Evolutionary conservation across 2,888 invertebrate genomes (phyloP).

Genomic region (Drosophila acutilabella): DNA sequence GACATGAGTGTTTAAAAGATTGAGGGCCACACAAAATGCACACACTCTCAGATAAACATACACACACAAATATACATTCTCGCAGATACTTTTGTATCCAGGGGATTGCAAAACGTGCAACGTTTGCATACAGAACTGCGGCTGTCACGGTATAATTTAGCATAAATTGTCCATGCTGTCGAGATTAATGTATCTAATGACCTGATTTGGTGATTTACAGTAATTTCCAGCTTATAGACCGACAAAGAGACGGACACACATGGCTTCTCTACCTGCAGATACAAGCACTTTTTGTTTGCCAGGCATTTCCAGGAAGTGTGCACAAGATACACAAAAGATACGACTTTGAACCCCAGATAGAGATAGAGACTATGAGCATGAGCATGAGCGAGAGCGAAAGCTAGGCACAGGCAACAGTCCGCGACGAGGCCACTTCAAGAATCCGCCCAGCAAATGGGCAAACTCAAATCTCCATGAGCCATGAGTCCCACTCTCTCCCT

Average conservation of each 20-base stretch:
- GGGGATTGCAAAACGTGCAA: conserved; percentile 58
- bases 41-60: background rate
- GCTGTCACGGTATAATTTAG: conserved; percentile 74
- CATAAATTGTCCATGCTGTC: conserved; percentile 80
- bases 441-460: conserved; percentile 46
- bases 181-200: conserved; percentile 82
- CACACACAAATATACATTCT: conserved; percentile 15
- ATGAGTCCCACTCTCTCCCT: no score
- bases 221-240: conserved; percentile 75
- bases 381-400: background rate
- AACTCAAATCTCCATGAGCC: conserved; percentile 55
- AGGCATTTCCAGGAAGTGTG: conserved; percentile 72
- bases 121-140: conserved; percentile 43
- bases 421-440: conserved; percentile 21
- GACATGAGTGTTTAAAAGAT: conserved; percentile 20
- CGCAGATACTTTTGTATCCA: conserved; percentile 38
- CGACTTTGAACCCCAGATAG: conserved; percentile 35
- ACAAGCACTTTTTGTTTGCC: conserved; percentile 59
- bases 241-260: conserved; percentile 22
- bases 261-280: conserved; percentile 60
- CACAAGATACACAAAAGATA: conserved; percentile 66
- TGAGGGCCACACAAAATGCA: conserved; percentile 28
- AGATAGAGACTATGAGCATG: conserved; percentile 21
- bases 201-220: conserved; percentile 81
- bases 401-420: conserved; percentile 10